Evolutionary conservation across 2,113 vertebrate genomes (phyloP).

Genomic region (Dipodomys ordii): DNA sequence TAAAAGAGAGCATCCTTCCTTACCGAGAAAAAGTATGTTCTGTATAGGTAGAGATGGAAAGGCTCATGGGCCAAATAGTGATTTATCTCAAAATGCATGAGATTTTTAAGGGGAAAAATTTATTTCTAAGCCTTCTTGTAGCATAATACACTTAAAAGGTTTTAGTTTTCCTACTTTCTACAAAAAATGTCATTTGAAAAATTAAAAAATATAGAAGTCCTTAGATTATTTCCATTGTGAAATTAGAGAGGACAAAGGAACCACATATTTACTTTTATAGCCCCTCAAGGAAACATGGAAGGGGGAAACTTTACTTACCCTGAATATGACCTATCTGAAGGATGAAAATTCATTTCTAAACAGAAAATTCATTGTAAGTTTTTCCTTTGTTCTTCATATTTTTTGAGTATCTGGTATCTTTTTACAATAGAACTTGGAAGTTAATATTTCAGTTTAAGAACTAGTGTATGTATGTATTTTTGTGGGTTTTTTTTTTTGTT

Average conservation of each 20-base stretch:
- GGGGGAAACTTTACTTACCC: background rate
- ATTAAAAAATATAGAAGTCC: background rate
- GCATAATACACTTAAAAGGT: background rate
- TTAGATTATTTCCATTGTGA: constrained; percentile 18
- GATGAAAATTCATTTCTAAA: background rate
- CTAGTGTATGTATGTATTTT: background rate
- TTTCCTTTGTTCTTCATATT: background rate
- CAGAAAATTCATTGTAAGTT: background rate
- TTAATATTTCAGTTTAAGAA: constrained; percentile 36
- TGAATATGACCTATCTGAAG: background rate
- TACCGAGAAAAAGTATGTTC: background rate
- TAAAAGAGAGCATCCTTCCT: background rate
- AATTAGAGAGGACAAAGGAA: background rate
- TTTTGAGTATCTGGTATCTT: background rate
- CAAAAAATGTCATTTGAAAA: constrained; percentile 9
- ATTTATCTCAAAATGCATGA: background rate
- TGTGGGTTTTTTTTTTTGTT: too few relatives aligned
- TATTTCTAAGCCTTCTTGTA: constrained; percentile 24
- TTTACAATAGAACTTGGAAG: background rate
- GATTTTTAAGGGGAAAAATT: constrained; percentile 35
- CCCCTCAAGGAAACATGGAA: background rate
- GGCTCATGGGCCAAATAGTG: background rate
- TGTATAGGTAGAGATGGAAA: background rate
- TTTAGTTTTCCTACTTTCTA: background rate
- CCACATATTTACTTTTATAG: background rate